Conservation (phyloP, 2,113 vertebrate species). For the Thinocorus orbignyianus region DNA sequence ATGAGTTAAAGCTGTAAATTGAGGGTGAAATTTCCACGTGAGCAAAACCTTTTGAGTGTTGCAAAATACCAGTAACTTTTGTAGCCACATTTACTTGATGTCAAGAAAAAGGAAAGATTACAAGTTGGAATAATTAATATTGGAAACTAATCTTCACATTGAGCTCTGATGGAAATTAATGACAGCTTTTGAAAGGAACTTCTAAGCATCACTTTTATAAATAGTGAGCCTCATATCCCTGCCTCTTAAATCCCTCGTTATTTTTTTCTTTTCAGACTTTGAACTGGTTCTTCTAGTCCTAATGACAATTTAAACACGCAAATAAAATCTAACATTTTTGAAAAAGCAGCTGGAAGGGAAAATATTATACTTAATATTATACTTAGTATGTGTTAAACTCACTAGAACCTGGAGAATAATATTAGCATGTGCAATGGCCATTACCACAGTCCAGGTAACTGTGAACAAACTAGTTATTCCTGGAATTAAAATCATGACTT, state of each 20-base stretch:
- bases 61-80: neutral
- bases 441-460: neutral
- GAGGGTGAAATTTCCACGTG: neutral
- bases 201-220: constrained; percentile 14
- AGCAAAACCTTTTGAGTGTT: neutral
- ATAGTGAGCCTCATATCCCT: neutral
- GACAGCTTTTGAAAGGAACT: neutral
- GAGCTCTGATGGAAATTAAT: constrained; percentile 35
- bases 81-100: neutral
- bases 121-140: constrained; percentile 23
- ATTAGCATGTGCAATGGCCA: neutral
- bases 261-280: neutral
- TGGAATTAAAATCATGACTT: neutral
- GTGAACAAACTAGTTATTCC: neutral
- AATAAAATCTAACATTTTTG: neutral
- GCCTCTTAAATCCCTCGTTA: neutral
- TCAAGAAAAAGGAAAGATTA: constrained; percentile 24
- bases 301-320: neutral
- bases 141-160: constrained; percentile 23
- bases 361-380: neutral
- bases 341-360: neutral
- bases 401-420: neutral
- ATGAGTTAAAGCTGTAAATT: neutral
- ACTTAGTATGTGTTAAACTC: neutral
- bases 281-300: neutral